Conservation (phyloP, 2,113 vertebrate species). For the Megaptera novaeangliae region DNA sequence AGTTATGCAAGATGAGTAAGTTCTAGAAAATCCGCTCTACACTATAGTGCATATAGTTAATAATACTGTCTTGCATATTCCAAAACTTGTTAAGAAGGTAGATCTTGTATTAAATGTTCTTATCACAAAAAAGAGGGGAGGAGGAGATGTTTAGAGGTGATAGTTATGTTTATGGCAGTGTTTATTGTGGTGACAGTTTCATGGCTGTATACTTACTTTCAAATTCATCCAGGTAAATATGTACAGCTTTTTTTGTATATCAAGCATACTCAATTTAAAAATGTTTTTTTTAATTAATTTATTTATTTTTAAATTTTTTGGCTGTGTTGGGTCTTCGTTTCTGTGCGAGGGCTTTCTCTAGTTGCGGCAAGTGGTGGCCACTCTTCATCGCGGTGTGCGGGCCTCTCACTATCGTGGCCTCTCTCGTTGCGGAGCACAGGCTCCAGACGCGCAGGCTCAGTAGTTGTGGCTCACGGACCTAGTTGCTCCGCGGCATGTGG, state of each 20-base stretch:
- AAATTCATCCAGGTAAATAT: not conserved
- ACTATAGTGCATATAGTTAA: not conserved
- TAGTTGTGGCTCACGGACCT: too few species aligned
- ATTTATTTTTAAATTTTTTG: too few species aligned
- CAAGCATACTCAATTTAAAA: not conserved
- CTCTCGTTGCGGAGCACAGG: too few species aligned
- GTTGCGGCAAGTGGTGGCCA: too few species aligned
- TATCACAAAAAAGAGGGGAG: not conserved
- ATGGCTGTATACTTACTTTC: not conserved
- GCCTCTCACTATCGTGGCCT: too few species aligned
- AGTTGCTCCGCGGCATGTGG: too few species aligned
- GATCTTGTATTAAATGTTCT: not conserved
- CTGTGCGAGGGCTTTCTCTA: too few species aligned
- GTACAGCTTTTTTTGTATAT: not conserved
- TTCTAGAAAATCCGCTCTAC: not conserved
- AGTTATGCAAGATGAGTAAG: not conserved
- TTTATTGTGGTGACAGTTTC: not conserved
- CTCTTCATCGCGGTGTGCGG: too few species aligned
- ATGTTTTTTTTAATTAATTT: not conserved
- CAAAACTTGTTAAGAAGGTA: not conserved
- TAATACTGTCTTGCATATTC: not conserved
- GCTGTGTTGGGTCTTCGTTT: too few species aligned
- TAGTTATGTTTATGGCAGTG: not conserved
- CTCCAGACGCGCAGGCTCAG: too few species aligned
- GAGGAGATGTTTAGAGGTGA: not conserved